Base-by-base conservation (phyloP, 1,140 invertebrate species). In the Aphaenogaster rudis region DNA sequence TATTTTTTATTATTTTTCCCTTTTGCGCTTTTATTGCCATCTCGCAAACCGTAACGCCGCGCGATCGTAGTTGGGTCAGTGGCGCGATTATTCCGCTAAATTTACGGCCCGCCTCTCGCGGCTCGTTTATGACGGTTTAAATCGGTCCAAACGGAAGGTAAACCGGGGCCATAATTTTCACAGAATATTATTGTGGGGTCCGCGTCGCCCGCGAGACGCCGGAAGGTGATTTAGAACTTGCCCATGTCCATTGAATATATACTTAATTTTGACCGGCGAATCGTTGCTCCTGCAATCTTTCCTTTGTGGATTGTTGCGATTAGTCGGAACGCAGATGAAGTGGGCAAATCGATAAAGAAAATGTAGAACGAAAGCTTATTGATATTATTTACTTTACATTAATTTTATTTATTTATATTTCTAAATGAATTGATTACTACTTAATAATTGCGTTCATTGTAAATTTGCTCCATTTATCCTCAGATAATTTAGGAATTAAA, bases 151-250 rank as follows among this genome's bases (percentile, higher is more conserved):
- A 52, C 64, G 67, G 79, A 71, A 71, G 66, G 82, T 80, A 64
- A 61, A 84, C 42, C 54, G 17, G 79, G 54, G 45, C 42, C 54
- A 72, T 84, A 82, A 87, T 84, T 87, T 87, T 63, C 61, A 84
- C 45, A 71, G 66, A 67, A 71, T 84, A 69, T 84, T 87, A 84
- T 72, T 72, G 21, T 17, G n/a, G 57, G 11, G 50, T n/a, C 15
- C 36, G 39, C 21, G 63, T 64, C 61, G 61, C 61, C 42, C 66
- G 52, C 6, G 45, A 50, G 42, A 66, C 50, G 39, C 15, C 79
- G 39, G 45, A 7, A 59, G 36, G 39, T 74, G 80, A 82, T 82
- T 74, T 82, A 82, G 42, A 72, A 71, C 48, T 81, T n/a, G 36
- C 21, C n/a, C 9, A 39, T 45, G 21, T 42, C 15, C 15, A 36